Evolutionary conservation across 2,888 invertebrate genomes (phyloP), one percentile per base, ranked within the genome.

Genomic region (Drosophila nr. perissopoda): DNA sequence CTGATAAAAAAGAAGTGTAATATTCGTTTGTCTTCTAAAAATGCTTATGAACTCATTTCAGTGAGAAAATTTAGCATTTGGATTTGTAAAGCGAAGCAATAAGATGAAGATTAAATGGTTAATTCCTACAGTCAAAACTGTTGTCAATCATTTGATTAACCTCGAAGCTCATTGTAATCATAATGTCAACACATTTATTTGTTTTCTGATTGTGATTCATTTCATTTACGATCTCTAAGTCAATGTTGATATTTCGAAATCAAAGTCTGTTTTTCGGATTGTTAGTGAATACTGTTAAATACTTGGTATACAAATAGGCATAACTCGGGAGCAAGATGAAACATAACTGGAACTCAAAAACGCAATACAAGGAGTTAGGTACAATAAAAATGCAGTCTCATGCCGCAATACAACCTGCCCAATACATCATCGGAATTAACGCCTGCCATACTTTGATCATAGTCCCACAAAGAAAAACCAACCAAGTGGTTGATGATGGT

Each of bases 401-500:
- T 80, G 73, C 76, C 72, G 78, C 78, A 78, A 69, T 90, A 95
- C 94, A 95, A 97, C 97, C 97, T 97, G 95, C 97, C 97, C 94
- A 97, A 95, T 93, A 94, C 95, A 95, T 97, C 97, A 95, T 97
- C 96, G 94, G 95, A 95, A 93, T 95, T 95, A 91, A 95, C 95
- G 93, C 96, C 96, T 79, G 95, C 94, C 94, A 97, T 95, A 90
- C 95, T 96, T 89, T 96, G 95, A 94, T 97, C 97, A 95, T 95
- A 97, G 94, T 97, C 97, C 96, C 96, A 97, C 92, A 97, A 94
- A 93, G 96, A 95, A 93, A 96, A 94, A 93, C 94, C 94, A 93
- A 97, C 93, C 94, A 95, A 94, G 94, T 97, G 97, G 92, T 95
- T 95, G 94, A 95, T 95, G 93, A 94, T 94, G 91, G 96, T 95